phyloP scores from a whole-genome alignment of 2,113 vertebrate genomes.

The Nestor notabilis region DNA sequence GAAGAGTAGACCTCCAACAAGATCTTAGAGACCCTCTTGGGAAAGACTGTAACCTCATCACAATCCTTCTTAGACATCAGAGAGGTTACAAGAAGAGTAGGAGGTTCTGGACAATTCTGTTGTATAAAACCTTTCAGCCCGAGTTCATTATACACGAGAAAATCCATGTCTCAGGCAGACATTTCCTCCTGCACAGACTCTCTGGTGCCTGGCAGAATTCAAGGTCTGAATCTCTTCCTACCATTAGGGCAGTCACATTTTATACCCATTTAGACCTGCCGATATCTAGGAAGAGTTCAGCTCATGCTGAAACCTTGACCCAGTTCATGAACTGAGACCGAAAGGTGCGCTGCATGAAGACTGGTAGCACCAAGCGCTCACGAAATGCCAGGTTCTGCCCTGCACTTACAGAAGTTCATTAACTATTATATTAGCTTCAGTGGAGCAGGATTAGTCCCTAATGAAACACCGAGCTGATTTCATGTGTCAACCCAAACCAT shows the following conservation, averaged over 20 bases:
- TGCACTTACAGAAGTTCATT: background rate
- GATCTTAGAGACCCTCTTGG: background rate
- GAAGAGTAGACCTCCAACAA: background rate
- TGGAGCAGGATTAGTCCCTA: background rate
- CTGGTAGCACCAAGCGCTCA: background rate
- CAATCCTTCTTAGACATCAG: background rate
- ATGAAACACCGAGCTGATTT: background rate
- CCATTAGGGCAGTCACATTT: fast-evolving
- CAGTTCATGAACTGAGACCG: background rate
- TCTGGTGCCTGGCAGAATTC: background rate
- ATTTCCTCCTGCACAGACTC: background rate
- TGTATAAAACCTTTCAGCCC: background rate
- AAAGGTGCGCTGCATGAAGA: background rate
- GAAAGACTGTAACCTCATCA: background rate
- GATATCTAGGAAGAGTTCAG: background rate
- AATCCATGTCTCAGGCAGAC: background rate
- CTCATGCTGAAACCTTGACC: background rate
- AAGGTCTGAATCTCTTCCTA: background rate
- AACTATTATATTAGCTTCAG: background rate
- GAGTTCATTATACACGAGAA: background rate
- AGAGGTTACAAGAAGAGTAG: background rate
- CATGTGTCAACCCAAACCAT: background rate
- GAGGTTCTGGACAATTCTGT: background rate
- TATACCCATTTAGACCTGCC: background rate
- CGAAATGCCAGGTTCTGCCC: background rate